Base-by-base conservation (phyloP, 2,888 invertebrate genomes). In the Dynastes grantii region DNA sequence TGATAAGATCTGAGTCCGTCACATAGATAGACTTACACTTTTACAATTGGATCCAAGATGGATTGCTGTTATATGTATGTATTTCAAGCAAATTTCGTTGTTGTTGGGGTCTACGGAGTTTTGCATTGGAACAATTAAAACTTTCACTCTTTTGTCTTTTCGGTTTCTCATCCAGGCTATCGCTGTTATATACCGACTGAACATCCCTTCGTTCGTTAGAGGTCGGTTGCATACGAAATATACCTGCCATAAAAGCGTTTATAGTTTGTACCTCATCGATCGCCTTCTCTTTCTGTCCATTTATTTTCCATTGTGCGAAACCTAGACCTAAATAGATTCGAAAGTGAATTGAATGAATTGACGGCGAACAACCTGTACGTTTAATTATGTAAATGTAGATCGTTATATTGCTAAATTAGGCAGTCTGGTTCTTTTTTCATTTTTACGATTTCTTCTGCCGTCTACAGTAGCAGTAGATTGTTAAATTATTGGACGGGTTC, bases 271-370 rank as follows among this genome's bases (percentile, higher is more conserved):
- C 6, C 55, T 55, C 6, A 16, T 55, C 5, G 55, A 22, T 2
- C 22, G 55, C 55, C 55, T 58, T 58, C 55, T 58, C 55, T 58
- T 22, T 8, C 27, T 8, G 16, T n/a, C n/a, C 55, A n/a, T 53
- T 16, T 13, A 53, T 53, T n/a, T 5, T 4, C 53, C n/a, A 67
- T 67, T 67, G 65, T 67, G 65, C 65, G 45, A 67, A 67, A 67
- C 65, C 65, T 45, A 67, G 65, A 65, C 65, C 65, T 65, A 45
- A 40, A 67, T 67, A 67, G 5, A 67, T 67, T 67, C 65, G 65
- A 67, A 67, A 67, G 65, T 67, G 65, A 67, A 67, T 64, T 32
- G 4, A 64, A 16, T 16, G 37, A 64, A 37, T 67, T 45, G 65
- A 22, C 40, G 45, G 65, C 65, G 6, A 22, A 16, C 22, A 67